Percentiles rank a stretch among this genome's conserved stretches.
phyloP scores from a whole-genome alignment of 1,140 invertebrate species.

The Asobara japonica region DNA sequence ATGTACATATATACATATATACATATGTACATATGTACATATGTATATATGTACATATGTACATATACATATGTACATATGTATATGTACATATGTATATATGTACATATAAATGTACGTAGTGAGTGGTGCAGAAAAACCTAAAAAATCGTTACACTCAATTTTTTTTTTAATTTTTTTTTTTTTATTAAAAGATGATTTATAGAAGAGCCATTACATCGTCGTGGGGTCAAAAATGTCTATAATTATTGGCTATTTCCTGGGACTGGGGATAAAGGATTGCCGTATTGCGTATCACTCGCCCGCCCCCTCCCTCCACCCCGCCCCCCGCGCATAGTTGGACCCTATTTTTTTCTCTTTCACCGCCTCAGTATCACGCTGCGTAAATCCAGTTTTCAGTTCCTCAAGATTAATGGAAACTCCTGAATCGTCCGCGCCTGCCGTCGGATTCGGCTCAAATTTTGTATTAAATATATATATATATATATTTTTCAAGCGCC shows the following conservation, averaged over 20 bases:
- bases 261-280: slow-evolving; percentile 32
- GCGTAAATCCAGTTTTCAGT: slow-evolving; percentile 34
- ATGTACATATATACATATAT: too few relatives aligned
- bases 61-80: too few relatives aligned
- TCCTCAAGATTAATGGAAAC: slow-evolving; percentile 26
- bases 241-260: slow-evolving; percentile 42
- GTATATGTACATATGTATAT: too few relatives aligned
- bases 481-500: too few relatives aligned
- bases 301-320: background rate
- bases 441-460: slow-evolving; percentile 6
- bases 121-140: too few relatives aligned
- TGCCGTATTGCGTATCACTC: slow-evolving; percentile 20
- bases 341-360: background rate
- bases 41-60: too few relatives aligned
- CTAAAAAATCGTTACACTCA: too few relatives aligned
- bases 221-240: slow-evolving; percentile 26
- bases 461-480: too few relatives aligned
- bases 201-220: slow-evolving; percentile 28
- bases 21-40: too few relatives aligned
- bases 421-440: background rate
- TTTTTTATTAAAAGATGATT: slow-evolving; percentile 4
- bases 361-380: slow-evolving; percentile 10
- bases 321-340: too few relatives aligned
- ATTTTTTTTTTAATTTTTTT: too few relatives aligned
- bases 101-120: too few relatives aligned